A percentile compares a stretch with the other conserved stretches of the same genome.
Evolutionary conservation across 2,113 vertebrate genomes (phyloP).

Genomic region (Poeciliopsis turrubarensis): DNA sequence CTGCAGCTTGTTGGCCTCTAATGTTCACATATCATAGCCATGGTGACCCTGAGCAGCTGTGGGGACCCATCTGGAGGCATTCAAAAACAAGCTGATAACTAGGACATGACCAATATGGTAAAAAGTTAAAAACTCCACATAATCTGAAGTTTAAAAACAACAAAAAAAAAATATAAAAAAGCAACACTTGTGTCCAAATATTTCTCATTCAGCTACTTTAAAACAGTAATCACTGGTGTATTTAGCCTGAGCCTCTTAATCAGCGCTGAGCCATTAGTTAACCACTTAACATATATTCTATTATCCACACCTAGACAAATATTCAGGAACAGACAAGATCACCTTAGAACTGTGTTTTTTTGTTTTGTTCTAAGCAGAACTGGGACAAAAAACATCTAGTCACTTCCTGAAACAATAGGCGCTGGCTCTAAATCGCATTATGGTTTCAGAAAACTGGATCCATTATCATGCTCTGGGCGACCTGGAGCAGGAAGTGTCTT

Average conservation of each 20-base stretch:
- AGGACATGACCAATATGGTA: conserved; percentile 3
- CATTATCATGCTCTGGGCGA: conserved; percentile 39
- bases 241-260: conserved; percentile 24
- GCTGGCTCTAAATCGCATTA: conserved; percentile 61
- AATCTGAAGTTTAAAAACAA: neutral
- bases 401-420: conserved; percentile 43
- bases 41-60: conserved; percentile 30
- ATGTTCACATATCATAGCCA: conserved; percentile 65
- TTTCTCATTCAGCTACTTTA: conserved; percentile 3
- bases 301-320: conserved; percentile 40
- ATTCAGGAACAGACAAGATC: conserved; percentile 11
- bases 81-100: neutral
- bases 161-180: conserved; percentile 3
- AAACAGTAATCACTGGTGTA: conserved; percentile 12
- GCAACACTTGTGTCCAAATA: no score
- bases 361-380: conserved; percentile 16
- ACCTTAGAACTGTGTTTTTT: conserved; percentile 17
- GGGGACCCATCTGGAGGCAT: conserved; percentile 6
- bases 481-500: conserved; percentile 45
- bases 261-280: conserved; percentile 10
- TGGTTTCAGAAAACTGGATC: conserved; percentile 60
- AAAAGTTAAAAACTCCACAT: conserved; percentile 1
- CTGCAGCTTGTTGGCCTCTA: conserved; percentile 48
- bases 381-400: conserved; percentile 23
- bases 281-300: conserved; percentile 14